Evolutionary conservation across 1,140 invertebrate genomes (phyloP), one percentile per base, ranked within the genome.

Genomic region (Drosophila varians): DNA sequence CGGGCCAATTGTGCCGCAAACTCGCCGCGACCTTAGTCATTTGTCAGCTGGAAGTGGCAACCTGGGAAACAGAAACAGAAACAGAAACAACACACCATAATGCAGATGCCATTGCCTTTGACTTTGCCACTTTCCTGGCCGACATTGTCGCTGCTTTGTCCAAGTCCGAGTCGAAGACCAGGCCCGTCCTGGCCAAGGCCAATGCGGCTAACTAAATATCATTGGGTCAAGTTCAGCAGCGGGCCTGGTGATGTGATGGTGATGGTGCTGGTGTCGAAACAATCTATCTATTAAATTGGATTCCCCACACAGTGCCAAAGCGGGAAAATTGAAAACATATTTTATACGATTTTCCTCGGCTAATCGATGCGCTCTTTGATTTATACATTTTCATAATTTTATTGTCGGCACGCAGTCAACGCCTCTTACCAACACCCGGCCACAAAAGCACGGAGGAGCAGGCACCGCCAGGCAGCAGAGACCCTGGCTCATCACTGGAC

Each of bases 191-290:
- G 36, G 36, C 36, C 36, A 38, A 38, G 12, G 16, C n/a, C 36
- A 38, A 38, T 9, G n/a, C 6, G 45, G 47, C 49, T 77, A 65
- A 87, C 82, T 87, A 87, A 87, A 87, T 87, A 87, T 88, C 82
- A 87, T 88, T 87, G 82, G 82, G 82, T 87, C 82, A 87, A 87
- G 82, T 87, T 87, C 77, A 80, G 71, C 36, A 8, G 12, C 38
- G 25, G 40, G 31, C 64, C 18, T 25, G 34, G 36, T 34, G 56
- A 62, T 40, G 62, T 76, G 68, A 75, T 28, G 21, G 21, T 23
- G 21, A 5, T 23, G 21, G 5, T 26, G 12, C 12, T 16, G 36
- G n/a, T 14, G 36, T 16, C 74, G 64, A 77, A 77, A 87, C 82
- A 87, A 86, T 86, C 78, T 60, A 87, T 87, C 66, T 64, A 43